Base-by-base conservation (phyloP, 2,888 invertebrate genomes). In the Aquatica leii region DNA sequence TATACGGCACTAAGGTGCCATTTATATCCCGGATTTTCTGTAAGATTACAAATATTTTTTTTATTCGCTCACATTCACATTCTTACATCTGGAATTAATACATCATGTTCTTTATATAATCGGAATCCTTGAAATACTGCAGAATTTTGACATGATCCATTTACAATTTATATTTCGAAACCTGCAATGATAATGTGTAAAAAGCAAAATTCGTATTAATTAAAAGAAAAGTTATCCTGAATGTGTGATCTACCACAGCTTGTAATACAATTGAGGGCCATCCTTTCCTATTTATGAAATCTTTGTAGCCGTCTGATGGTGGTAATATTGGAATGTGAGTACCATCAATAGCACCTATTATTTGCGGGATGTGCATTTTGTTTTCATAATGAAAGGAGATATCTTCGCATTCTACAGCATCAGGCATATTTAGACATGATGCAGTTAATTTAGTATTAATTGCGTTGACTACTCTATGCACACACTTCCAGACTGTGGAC, bases 101-200 rank as follows among this genome's bases (percentile, higher is more conserved):
- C 15, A 1, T 43, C 15, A 43, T 43, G 15, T 14, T 43, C 43
- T 15, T 14, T 15, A 43, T 43, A 43, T 9, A 43, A 9, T 15
- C 14, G 43, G 12, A 15, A 43, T 43, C 4, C 12, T 43, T 15
- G 12, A 15, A 43, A 43, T 43, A 43, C 43, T 6, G 24, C 24
- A 24, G 24, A 2, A 24, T 24, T 6, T 4, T 24, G 24, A 24
- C 24, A 24, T 4, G 43, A 43, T 43, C 12, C 43, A 12, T 6
- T 43, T 43, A 9, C 9, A 43, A 43, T 43, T 43, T 14, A 43
- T 43, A 43, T 43, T 43, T 43, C 43, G 43, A 43, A 43, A 43
- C 9, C 43, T 43, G 14, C 9, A 12, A 43, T n/a, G n/a, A n/a
- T n/a, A n/a, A n/a, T n/a, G n/a, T n/a, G n/a, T n/a, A n/a, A n/a